These are phyloP conservation scores for Hystrix cristata DNA, from an alignment of 2,113 vertebrate species.

Conservation along the genomic window DNA sequence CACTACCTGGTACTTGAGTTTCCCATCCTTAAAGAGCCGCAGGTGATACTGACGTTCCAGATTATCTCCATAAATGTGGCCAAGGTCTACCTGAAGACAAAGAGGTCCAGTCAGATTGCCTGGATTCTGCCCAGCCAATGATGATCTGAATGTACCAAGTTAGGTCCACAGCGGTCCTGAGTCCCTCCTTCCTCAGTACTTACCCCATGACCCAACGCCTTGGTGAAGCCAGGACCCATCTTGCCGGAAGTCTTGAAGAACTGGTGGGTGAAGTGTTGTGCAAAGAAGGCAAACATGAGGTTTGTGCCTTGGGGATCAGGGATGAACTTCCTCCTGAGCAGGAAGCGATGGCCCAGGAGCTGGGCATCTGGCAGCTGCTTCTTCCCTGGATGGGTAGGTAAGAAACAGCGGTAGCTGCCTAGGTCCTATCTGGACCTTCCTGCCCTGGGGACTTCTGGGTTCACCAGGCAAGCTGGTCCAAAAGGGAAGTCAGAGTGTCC, in stretches of 20 bases:
- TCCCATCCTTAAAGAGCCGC: slow-evolving; percentile 94
- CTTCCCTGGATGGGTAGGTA: slow-evolving; percentile 89
- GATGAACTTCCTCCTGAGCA: slow-evolving; percentile 92
- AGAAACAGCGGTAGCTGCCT: background rate
- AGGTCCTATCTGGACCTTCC: background rate
- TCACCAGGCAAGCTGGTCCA: background rate
- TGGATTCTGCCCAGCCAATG: rapidly evolving
- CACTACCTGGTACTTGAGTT: slow-evolving; percentile 96
- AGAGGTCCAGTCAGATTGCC: background rate
- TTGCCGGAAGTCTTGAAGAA: slow-evolving; percentile 95
- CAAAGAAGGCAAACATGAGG: slow-evolving; percentile 98
- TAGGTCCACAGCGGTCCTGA: background rate
- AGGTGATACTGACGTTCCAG: slow-evolving; percentile 93
- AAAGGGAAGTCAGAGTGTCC: background rate
- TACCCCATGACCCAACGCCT: slow-evolving; percentile 95
- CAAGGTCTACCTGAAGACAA: slow-evolving; percentile 92
- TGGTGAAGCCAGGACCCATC: slow-evolving; percentile 93
- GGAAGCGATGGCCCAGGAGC: slow-evolving; percentile 89
- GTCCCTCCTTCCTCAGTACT: slow-evolving; percentile 74
- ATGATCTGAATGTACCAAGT: background rate
- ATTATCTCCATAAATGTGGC: slow-evolving; percentile 95
- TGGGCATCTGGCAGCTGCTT: slow-evolving; percentile 91
- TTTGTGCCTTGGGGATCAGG: slow-evolving; percentile 94
- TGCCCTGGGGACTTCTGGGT: background rate
- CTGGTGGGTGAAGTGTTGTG: slow-evolving; percentile 99